phyloP scores from a whole-genome alignment of 2,797 vertebrate species.

The Cyclopterus lumpus region DNA sequence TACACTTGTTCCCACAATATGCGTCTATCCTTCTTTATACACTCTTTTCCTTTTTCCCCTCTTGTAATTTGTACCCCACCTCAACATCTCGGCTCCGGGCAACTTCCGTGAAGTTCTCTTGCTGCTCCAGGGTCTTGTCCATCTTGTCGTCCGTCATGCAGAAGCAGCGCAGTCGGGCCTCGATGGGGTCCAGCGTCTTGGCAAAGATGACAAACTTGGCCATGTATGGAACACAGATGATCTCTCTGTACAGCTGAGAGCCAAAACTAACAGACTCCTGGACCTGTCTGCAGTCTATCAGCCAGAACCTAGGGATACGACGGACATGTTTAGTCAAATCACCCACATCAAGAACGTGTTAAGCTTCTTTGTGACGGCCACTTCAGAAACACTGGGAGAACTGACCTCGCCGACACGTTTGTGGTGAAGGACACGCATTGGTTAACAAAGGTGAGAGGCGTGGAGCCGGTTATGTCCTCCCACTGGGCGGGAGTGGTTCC shows the following conservation, averaged over 20 bases:
- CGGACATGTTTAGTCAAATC: constrained; percentile 2
- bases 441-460: constrained; percentile 95
- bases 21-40: background rate
- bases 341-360: background rate
- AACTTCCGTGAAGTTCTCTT: constrained; percentile 98
- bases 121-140: constrained; percentile 97
- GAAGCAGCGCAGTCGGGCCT: constrained; percentile 95
- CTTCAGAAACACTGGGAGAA: background rate
- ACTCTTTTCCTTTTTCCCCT: background rate
- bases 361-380: background rate
- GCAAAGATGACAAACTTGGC: constrained; percentile 99
- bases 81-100: constrained; percentile 96
- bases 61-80: constrained; percentile 75
- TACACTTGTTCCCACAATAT: background rate
- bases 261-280: constrained; percentile 95
- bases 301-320: constrained; percentile 90
- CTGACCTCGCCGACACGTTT: constrained; percentile 96
- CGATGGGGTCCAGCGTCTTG: constrained; percentile 95
- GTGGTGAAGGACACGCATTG: constrained; percentile 99
- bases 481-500: constrained; percentile 97
- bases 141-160: constrained; percentile 99
- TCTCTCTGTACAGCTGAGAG: constrained; percentile 96
- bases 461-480: constrained; percentile 98
- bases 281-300: constrained; percentile 95
- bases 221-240: constrained; percentile 99